Conservation (phyloP, 1,140 invertebrate genomes). For the Parasteatoda tepidariorum region DNA sequence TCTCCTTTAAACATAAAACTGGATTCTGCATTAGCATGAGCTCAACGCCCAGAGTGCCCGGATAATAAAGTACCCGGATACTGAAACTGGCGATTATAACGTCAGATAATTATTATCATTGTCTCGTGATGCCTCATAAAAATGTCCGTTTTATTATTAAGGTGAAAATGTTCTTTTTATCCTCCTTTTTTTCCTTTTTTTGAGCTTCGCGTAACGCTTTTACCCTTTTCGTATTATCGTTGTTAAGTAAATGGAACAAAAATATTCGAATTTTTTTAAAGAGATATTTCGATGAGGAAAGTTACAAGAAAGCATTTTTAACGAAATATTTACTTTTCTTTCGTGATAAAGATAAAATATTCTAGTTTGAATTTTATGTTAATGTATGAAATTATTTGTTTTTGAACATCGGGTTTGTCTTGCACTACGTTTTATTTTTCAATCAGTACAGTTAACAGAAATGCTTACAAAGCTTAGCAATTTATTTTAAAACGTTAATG, state of each 20-base stretch:
- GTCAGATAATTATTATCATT: constrained; percentile 52
- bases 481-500: too few species aligned
- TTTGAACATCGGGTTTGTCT: too few species aligned
- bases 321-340: too few species aligned
- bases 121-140: constrained; percentile 47
- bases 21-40: constrained; percentile 21
- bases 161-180: constrained; percentile 8
- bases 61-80: constrained; percentile 43
- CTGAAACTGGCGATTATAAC: constrained; percentile 30
- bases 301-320: too few species aligned
- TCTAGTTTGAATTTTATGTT: too few species aligned
- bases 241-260: constrained; percentile 25
- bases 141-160: constrained; percentile 52
- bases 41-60: not conserved
- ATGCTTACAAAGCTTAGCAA: too few species aligned
- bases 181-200: not conserved
- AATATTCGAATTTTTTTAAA: not conserved
- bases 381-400: too few species aligned
- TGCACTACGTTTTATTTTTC: too few species aligned
- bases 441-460: too few species aligned
- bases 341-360: too few species aligned
- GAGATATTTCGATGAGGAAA: too few species aligned
- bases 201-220: too few species aligned
- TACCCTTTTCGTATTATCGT: not conserved
- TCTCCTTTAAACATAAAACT: constrained; percentile 29